Evolutionary conservation across 2,888 invertebrate species (phyloP).

Genomic region (Pegoplata infirma): DNA sequence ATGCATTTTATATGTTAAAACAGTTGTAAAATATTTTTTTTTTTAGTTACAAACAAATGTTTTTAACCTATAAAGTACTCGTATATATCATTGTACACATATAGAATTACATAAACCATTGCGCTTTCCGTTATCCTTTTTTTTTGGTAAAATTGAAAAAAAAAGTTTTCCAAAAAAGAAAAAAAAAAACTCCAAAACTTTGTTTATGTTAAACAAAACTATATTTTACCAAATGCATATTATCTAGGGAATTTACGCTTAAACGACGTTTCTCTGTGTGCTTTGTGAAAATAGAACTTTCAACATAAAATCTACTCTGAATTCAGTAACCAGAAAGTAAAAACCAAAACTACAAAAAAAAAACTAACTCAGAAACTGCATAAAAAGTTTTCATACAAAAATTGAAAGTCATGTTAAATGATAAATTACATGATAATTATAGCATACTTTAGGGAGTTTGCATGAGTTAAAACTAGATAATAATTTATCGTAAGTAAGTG

Average conservation of each 20-base stretch:
- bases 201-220: conserved; percentile 30
- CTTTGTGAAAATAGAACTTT: not conserved
- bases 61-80: too few species aligned
- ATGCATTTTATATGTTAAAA: too few species aligned
- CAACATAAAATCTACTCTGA: not conserved
- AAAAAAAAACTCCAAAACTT: conserved; percentile 13
- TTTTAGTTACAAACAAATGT: conserved; percentile 16
- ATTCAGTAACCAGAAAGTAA: not conserved
- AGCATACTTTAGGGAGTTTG: conserved; percentile 49
- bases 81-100: not conserved
- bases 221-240: conserved; percentile 29
- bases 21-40: conserved; percentile 6
- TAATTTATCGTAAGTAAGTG: conserved; percentile 15
- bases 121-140: conserved; percentile 42
- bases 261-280: conserved; percentile 34
- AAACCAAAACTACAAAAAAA: not conserved
- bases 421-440: conserved; percentile 63
- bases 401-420: conserved; percentile 60
- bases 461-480: conserved; percentile 9
- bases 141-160: conserved; percentile 1
- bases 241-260: conserved; percentile 58
- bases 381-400: conserved; percentile 15
- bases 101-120: conserved; percentile 19
- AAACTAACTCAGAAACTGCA: not conserved
- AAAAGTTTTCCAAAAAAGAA: conserved; percentile 1